phyloP scores from a whole-genome alignment of 2,797 vertebrate genomes.

The Periophthalmus magnuspinnatus region DNA sequence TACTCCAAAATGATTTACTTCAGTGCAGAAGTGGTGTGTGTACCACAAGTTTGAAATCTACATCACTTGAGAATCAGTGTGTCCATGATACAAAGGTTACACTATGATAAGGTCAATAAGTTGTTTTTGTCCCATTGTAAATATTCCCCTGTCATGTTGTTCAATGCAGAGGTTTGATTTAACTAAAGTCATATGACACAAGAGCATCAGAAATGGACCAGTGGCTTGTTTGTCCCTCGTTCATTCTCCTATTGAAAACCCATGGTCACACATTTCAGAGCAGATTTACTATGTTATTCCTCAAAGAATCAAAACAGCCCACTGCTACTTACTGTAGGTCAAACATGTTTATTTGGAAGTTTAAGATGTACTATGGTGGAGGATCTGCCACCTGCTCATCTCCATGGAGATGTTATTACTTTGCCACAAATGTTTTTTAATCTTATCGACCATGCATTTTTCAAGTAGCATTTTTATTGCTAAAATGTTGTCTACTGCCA shows the following conservation, averaged over 20 bases:
- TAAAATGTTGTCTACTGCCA: no score
- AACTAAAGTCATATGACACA: conserved; percentile 22
- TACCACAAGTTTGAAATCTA: neutral
- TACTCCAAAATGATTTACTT: neutral
- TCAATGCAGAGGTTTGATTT: conserved; percentile 5
- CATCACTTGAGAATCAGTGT: neutral
- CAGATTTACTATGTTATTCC: neutral
- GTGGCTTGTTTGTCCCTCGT: neutral
- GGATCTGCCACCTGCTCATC: no score
- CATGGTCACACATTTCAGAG: neutral
- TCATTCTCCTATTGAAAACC: neutral
- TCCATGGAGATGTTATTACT: no score
- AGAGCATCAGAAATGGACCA: conserved; percentile 2
- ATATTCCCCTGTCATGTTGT: conserved; percentile 12
- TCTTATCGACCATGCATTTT: no score
- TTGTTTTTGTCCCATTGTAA: neutral
- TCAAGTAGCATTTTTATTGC: no score
- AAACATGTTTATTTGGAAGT: no score
- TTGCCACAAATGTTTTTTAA: no score
- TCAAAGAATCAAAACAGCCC: neutral
- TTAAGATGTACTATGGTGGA: no score
- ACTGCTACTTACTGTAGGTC: neutral
- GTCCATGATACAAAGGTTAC: neutral
- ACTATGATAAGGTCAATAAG: neutral
- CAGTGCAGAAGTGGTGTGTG: no score